These are phyloP conservation scores for Coregonus clupeaformis DNA, from an alignment of 2,113 vertebrate genomes.

Conservation along the genomic window DNA sequence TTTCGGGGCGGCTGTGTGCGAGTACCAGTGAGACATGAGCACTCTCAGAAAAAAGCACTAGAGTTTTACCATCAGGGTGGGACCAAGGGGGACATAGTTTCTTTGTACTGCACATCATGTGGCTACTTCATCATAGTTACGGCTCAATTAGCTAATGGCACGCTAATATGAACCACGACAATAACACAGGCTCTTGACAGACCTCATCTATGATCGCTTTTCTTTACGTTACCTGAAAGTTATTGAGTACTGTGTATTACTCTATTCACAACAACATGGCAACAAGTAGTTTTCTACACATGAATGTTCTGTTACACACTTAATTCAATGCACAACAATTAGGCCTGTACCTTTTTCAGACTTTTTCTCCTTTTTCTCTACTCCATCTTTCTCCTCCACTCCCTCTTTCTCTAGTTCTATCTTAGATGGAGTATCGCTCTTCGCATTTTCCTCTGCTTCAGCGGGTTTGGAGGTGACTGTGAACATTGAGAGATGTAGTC, in stretches of 20 bases:
- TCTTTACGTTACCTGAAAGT: no score
- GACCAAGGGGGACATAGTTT: no score
- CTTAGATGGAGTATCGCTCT: neutral
- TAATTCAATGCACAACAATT: no score
- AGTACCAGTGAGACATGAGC: slow-evolving; percentile 26
- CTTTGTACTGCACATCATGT: no score
- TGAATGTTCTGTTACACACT: no score
- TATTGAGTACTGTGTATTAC: neutral
- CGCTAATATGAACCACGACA: no score
- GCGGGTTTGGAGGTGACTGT: neutral
- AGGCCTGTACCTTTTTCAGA: neutral
- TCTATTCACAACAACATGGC: neutral
- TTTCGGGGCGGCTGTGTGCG: slow-evolving; percentile 34
- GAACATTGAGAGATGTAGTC: neutral
- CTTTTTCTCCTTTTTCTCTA: neutral
- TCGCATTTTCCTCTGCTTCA: neutral
- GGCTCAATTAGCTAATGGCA: no score
- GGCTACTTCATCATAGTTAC: no score
- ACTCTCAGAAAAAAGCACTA: slow-evolving; percentile 40
- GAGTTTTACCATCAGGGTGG: slow-evolving; percentile 23
- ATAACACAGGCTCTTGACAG: no score
- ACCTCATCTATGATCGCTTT: no score
- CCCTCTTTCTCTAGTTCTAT: neutral
- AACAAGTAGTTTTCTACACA: no score
- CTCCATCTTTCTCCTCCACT: neutral